Evolutionary conservation across 1,140 invertebrate species (phyloP).

Genomic region (Paralvinella palmiformis): DNA sequence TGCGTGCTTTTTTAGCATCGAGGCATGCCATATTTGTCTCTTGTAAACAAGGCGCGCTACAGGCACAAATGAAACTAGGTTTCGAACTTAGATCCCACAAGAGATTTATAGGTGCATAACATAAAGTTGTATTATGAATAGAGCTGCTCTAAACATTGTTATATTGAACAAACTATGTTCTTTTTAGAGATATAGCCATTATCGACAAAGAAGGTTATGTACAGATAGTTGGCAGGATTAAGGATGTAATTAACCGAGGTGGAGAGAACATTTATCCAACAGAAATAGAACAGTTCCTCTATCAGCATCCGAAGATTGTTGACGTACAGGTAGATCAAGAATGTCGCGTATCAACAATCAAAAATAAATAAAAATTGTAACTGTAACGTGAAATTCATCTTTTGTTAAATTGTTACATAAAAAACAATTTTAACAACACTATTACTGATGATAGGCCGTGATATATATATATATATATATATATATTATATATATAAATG

Average conservation of each 20-base stretch:
- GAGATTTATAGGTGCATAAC: neutral
- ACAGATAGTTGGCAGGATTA: constrained; percentile 71
- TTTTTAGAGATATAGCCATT: constrained; percentile 67
- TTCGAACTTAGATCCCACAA: neutral
- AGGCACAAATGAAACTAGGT: neutral
- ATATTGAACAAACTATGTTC: neutral
- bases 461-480: neutral
- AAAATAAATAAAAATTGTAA: no score
- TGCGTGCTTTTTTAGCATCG: neutral
- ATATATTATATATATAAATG: neutral
- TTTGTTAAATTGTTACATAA: no score
- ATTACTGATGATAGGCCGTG: no score
- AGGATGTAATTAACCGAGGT: constrained; percentile 86
- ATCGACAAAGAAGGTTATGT: constrained; percentile 72
- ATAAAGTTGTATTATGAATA: neutral
- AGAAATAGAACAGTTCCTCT: constrained; percentile 78
- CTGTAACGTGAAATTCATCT: no score
- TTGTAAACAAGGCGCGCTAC: neutral
- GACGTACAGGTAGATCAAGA: constrained; percentile 64
- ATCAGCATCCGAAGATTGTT: constrained; percentile 66
- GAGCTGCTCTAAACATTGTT: neutral
- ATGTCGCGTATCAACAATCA: no score
- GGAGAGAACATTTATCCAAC: constrained; percentile 84
- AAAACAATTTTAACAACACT: no score
- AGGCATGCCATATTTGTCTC: neutral